These are phyloP conservation scores for Drosophila atroscutellata DNA, from an alignment of 2,888 invertebrate genomes.

Conservation along the genomic window DNA sequence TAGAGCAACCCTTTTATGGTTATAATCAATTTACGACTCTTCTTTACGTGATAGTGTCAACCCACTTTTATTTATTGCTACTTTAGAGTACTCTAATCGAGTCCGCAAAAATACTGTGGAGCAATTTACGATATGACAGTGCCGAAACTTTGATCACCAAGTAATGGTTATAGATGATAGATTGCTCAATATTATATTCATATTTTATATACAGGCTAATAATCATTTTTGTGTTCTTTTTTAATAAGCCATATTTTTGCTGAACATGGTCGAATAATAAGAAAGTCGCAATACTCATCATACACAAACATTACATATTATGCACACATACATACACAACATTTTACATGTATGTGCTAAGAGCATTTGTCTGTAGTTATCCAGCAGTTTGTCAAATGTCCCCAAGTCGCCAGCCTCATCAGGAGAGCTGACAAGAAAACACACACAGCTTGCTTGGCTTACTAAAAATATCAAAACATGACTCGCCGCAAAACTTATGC, in stretches of 20 bases:
- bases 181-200: background rate
- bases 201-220: background rate
- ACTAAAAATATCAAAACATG: constrained; percentile 52
- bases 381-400: constrained; percentile 66
- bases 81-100: background rate
- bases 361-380: constrained; percentile 40
- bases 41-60: background rate
- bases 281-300: constrained; percentile 1
- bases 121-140: background rate
- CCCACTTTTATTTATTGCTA: constrained; percentile 6
- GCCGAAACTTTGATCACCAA: background rate
- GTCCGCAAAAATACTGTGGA: background rate
- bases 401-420: constrained; percentile 34
- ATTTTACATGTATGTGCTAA: constrained; percentile 9
- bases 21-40: constrained; percentile 2
- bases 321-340: background rate
- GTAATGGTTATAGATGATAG: background rate
- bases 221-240: constrained; percentile 7
- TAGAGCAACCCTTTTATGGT: background rate
- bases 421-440: constrained; percentile 33
- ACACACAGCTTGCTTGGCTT: constrained; percentile 16
- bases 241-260: constrained; percentile 25
- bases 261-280: constrained; percentile 19
- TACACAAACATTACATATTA: constrained; percentile 10
- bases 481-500: constrained; percentile 66